Evolutionary conservation across 2,888 invertebrate genomes (phyloP).

Genomic region (Mesorhabditis belari): DNA sequence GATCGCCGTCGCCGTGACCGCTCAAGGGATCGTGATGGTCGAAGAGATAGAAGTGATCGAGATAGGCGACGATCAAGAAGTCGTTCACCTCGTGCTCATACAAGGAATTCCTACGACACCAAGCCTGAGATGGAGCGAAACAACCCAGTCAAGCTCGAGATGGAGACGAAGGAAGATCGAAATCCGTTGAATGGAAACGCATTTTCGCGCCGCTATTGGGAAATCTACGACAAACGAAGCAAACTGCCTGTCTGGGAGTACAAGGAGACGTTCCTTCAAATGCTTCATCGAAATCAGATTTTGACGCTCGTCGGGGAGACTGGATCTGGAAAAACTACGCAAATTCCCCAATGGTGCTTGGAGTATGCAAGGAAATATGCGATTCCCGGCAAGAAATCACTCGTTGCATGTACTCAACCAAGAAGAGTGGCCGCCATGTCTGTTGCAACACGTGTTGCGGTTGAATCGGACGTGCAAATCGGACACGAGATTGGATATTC

Average conservation of each 20-base stretch:
- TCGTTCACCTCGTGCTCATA: too few species aligned
- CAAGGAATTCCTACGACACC: too few species aligned
- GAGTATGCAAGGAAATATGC: too few species aligned
- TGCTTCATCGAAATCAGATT: conserved; percentile 81
- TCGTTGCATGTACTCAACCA: too few species aligned
- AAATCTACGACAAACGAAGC: conserved; percentile 78
- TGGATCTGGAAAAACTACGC: too few species aligned
- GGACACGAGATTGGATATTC: too few species aligned
- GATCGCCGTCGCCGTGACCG: conserved; percentile 10
- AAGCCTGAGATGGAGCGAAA: too few species aligned
- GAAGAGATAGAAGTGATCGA: too few species aligned
- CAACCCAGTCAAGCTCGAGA: background rate
- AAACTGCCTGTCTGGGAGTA: conserved; percentile 96
- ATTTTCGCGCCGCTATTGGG: conserved; percentile 80
- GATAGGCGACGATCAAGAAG: too few species aligned
- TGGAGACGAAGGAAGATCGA: conserved; percentile 10
- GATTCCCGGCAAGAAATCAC: too few species aligned
- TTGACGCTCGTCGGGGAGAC: too few species aligned
- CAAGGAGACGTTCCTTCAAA: conserved; percentile 88
- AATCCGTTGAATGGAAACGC: conserved; percentile 77
- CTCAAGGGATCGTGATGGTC: conserved; percentile 3
- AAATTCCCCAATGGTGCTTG: too few species aligned
- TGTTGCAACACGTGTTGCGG: conserved; percentile 94
- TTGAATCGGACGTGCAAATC: conserved; percentile 97
- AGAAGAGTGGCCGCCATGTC: conserved; percentile 99